Conservation (phyloP, 2,113 vertebrate genomes). For the Furnarius figulus region DNA sequence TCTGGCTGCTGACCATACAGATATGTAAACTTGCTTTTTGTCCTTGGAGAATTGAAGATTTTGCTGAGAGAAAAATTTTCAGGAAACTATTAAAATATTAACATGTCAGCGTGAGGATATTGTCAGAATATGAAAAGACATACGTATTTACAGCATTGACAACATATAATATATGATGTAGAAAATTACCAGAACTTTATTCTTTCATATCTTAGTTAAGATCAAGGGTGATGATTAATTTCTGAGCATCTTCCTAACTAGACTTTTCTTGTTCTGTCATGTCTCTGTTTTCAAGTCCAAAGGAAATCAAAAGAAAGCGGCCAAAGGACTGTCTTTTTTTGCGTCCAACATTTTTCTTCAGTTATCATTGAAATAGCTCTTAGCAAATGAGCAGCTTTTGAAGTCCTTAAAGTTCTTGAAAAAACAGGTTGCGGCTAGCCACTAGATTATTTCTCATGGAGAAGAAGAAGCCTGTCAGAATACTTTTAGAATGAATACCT, state of each 20-base stretch:
- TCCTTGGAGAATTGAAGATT: background rate
- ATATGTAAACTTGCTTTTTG: background rate
- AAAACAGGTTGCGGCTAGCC: background rate
- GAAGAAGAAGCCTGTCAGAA: background rate
- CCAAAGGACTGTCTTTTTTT: background rate
- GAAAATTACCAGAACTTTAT: background rate
- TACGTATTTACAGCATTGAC: accelerated
- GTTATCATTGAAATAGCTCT: background rate
- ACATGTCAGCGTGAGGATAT: background rate
- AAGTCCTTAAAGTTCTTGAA: background rate
- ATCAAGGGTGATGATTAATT: background rate
- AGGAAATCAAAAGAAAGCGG: background rate
- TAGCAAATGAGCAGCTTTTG: background rate
- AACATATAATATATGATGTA: background rate
- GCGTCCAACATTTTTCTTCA: background rate
- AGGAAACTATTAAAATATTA: background rate
- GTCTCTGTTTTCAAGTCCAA: background rate
- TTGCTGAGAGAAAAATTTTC: background rate
- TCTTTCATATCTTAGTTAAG: background rate
- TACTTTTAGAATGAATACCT: background rate
- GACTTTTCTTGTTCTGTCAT: background rate
- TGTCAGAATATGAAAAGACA: background rate
- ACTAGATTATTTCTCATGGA: background rate
- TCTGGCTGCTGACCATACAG: background rate
- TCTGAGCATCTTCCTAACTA: background rate